Evolutionary conservation across 1,140 invertebrate genomes (phyloP).

Genomic region (Drosophila tristis): DNA sequence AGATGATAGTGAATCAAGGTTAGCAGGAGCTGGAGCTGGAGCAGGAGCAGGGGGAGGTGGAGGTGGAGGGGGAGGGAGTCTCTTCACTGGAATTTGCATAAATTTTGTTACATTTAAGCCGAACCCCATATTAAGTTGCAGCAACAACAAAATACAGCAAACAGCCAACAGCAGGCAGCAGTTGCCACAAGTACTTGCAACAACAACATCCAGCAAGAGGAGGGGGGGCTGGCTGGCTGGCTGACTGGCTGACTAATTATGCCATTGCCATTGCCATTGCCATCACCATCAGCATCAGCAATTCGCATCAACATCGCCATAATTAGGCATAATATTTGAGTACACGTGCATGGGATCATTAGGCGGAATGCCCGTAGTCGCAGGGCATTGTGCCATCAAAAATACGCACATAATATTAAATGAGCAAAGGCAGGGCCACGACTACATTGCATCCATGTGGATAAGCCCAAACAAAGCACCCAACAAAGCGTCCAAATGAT

Average conservation of each 20-base stretch:
- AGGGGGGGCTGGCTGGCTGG: not conserved
- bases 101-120: constrained; percentile 35
- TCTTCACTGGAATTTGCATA: constrained; percentile 58
- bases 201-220: constrained; percentile 1
- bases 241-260: constrained; percentile 45
- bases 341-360: constrained; percentile 52
- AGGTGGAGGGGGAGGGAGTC: not conserved
- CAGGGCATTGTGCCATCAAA: not conserved
- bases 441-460: too few relatives aligned
- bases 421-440: too few relatives aligned
- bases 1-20: too few relatives aligned
- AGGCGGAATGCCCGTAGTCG: constrained; percentile 16
- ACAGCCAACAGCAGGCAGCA: constrained; percentile 2
- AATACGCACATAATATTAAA: too few relatives aligned
- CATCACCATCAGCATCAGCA: too few relatives aligned
- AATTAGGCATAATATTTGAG: constrained; percentile 74
- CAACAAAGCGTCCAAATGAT: too few relatives aligned
- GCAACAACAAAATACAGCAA: constrained; percentile 2
- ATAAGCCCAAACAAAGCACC: too few relatives aligned
- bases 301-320: constrained; percentile 37
- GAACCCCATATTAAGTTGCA: too few relatives aligned
- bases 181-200: too few relatives aligned
- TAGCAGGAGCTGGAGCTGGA: not conserved
- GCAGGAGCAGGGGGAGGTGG: not conserved
- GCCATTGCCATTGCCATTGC: constrained; percentile 41